These are phyloP conservation scores for Dromius quadrimaculatus DNA, from an alignment of 2,888 invertebrate genomes.

Conservation along the genomic window DNA sequence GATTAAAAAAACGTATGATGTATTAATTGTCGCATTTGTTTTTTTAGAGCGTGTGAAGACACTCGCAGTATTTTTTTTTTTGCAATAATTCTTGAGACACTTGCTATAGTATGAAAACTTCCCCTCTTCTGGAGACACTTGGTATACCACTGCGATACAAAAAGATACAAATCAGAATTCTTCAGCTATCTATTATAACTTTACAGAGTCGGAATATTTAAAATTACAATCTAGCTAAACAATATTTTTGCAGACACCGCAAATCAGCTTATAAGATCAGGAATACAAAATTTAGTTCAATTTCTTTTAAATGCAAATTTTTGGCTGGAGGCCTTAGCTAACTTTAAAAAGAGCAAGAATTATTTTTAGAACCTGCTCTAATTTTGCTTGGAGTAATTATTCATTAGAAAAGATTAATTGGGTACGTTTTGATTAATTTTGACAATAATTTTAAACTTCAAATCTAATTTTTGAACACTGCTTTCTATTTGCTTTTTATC, in stretches of 20 bases:
- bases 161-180: slow-evolving; percentile 26
- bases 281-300: slow-evolving; percentile 7
- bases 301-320: slow-evolving; percentile 22
- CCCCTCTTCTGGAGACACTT: background rate
- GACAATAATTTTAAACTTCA: too few species aligned
- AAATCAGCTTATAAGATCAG: background rate
- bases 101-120: background rate
- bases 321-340: background rate
- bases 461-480: too few species aligned
- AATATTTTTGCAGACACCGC: slow-evolving; percentile 9
- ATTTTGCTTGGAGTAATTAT: too few species aligned
- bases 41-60: too few species aligned
- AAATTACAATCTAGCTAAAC: slow-evolving; percentile 13
- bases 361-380: background rate
- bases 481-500: too few species aligned
- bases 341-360: too few species aligned
- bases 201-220: slow-evolving; percentile 19
- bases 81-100: background rate
- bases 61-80: too few species aligned
- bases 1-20: too few species aligned
- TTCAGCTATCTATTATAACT: background rate
- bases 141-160: slow-evolving; percentile 10
- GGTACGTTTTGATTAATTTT: too few species aligned
- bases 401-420: too few species aligned
- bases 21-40: too few species aligned